A percentile compares a stretch with the other conserved stretches of the same genome.
These are phyloP conservation scores for Heliocidaris tuberculata DNA, from an alignment of 35 echinoderm and acorn worm genomes.

Conservation along the genomic window DNA sequence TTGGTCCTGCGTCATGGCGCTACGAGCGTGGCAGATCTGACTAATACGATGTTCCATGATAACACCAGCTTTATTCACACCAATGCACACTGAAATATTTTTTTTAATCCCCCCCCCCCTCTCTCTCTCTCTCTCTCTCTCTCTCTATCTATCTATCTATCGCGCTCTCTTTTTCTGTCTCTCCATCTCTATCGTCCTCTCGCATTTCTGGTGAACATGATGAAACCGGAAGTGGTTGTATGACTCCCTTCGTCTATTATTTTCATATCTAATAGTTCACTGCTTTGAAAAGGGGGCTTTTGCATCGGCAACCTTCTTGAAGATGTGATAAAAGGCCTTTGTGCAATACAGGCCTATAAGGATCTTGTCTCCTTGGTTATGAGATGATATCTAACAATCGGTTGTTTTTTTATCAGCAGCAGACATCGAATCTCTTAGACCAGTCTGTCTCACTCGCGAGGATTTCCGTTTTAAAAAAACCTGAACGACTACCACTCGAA, in stretches of 20 bases:
- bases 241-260: background rate
- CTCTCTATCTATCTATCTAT: background rate
- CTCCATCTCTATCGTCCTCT: background rate
- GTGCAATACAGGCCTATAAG: too few relatives aligned
- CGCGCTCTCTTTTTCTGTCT: background rate
- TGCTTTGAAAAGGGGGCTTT: too few relatives aligned
- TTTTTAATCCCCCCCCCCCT: too few relatives aligned
- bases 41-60: background rate
- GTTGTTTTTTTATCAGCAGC: too few relatives aligned
- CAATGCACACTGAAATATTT: too few relatives aligned
- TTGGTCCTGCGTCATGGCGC: background rate
- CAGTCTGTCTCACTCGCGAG: background rate
- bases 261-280: too few relatives aligned
- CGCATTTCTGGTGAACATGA: background rate
- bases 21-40: background rate
- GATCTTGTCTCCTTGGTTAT: too few relatives aligned
- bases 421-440: background rate
- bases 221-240: background rate
- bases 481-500: background rate
- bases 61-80: too few relatives aligned
- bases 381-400: too few relatives aligned
- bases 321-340: too few relatives aligned
- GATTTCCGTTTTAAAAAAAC: background rate
- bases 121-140: background rate
- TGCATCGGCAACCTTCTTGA: too few relatives aligned